phyloP scores from a whole-genome alignment of 1,140 invertebrate genomes.

The Formica selysi region DNA sequence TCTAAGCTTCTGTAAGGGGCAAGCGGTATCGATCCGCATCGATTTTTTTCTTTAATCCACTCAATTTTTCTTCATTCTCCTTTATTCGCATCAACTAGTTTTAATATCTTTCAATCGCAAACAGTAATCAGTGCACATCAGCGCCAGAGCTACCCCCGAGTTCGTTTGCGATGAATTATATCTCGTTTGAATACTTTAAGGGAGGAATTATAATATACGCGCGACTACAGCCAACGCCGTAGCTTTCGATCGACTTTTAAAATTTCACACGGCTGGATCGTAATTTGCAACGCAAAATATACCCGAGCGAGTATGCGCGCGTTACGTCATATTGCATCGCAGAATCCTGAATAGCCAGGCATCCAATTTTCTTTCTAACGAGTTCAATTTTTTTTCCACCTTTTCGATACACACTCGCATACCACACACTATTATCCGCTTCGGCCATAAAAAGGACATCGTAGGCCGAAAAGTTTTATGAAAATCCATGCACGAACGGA shows the following conservation, averaged over 20 bases:
- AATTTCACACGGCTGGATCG: constrained; percentile 52
- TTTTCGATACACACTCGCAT: not conserved
- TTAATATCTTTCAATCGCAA: constrained; percentile 19
- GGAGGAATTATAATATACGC: constrained; percentile 36
- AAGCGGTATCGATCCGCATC: constrained; percentile 12
- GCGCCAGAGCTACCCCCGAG: not conserved
- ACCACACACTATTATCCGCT: not conserved
- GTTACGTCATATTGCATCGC: constrained; percentile 56
- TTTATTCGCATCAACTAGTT: not conserved
- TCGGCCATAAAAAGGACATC: not conserved
- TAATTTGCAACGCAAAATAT: constrained; percentile 63
- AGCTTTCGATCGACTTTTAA: constrained; percentile 55
- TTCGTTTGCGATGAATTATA: not conserved
- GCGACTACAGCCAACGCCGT: constrained; percentile 25
- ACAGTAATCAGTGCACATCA: constrained; percentile 7
- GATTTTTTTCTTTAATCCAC: not conserved
- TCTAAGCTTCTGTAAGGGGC: not conserved
- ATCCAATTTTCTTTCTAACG: constrained; percentile 61
- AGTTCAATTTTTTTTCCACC: constrained; percentile 57
- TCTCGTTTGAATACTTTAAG: constrained; percentile 19
- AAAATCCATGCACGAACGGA: constrained; percentile 33
- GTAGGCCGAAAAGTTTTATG: constrained; percentile 24
- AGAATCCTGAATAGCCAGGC: constrained; percentile 33
- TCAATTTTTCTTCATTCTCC: not conserved
- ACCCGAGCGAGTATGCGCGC: constrained; percentile 40